These are phyloP conservation scores for Iguana delicatissima DNA, from an alignment of 2,797 vertebrate species.

Conservation along the genomic window DNA sequence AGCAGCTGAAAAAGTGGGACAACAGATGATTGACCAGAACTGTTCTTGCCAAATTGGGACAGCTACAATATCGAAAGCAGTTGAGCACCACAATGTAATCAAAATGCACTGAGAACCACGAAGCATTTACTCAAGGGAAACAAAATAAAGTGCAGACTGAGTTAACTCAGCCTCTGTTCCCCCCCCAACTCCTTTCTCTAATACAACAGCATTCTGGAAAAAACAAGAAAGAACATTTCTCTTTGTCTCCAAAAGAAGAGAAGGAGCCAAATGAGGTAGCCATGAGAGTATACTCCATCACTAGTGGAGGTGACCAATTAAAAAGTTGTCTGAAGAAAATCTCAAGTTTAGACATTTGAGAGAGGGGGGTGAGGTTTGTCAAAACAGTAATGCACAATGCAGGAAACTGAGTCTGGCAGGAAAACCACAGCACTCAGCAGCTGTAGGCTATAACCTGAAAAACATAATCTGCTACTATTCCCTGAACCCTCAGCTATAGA, in stretches of 20 bases:
- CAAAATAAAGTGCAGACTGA: background rate
- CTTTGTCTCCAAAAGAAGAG: background rate
- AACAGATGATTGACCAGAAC: too few species aligned
- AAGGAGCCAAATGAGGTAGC: background rate
- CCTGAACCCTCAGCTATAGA: background rate
- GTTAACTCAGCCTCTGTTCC: background rate
- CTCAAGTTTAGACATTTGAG: background rate
- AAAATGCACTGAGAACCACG: background rate
- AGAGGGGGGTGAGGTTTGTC: background rate
- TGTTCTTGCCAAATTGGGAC: too few species aligned
- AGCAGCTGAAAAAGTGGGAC: too few species aligned
- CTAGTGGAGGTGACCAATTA: background rate
- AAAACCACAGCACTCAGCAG: slow-evolving; percentile 35
- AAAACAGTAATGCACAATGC: slow-evolving; percentile 3
- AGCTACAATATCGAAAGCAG: background rate
- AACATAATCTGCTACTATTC: background rate
- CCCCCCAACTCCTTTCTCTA: too few species aligned
- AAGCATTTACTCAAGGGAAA: background rate
- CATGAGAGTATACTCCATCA: background rate
- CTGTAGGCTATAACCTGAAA: background rate
- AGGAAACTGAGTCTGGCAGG: slow-evolving; percentile 35
- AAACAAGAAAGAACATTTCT: background rate
- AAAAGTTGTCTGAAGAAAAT: background rate
- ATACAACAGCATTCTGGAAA: background rate
- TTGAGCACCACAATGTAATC: background rate